Conservation (phyloP, 30 jellyfish, hydroid and myxozoan species). For the Cassiopea xamachana region DNA sequence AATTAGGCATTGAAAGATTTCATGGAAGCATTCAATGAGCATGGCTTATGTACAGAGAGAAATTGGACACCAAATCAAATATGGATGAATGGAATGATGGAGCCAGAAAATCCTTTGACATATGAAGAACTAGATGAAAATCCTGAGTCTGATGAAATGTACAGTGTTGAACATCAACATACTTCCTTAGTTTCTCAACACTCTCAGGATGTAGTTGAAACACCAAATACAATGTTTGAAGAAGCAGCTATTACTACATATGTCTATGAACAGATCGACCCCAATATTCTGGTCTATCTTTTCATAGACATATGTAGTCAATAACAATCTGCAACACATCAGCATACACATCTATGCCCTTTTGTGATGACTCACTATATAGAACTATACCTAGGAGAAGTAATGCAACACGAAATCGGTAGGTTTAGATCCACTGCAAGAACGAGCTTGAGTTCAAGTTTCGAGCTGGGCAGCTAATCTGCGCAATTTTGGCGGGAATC, state of each 20-base stretch:
- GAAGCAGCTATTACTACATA: too few relatives aligned
- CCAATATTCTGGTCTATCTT: too few relatives aligned
- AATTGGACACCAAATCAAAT: slow-evolving; percentile 27
- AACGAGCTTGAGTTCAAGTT: slow-evolving; percentile 17
- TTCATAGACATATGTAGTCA: too few relatives aligned
- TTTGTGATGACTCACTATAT: too few relatives aligned
- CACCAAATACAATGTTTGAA: too few relatives aligned
- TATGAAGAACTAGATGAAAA: not conserved
- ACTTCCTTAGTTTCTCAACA: too few relatives aligned
- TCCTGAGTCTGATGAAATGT: not conserved
- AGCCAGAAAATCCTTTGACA: slow-evolving; percentile 25
- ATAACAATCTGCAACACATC: too few relatives aligned
- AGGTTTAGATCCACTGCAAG: slow-evolving; percentile 67
- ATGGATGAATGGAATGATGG: slow-evolving; percentile 27
- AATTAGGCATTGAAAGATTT: slow-evolving; percentile 7
- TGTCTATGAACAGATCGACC: too few relatives aligned
- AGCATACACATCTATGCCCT: too few relatives aligned
- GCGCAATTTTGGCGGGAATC: slow-evolving; percentile 57
- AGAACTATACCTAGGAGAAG: too few relatives aligned
- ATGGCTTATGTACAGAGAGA: not conserved
- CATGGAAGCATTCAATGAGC: not conserved
- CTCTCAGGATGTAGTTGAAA: too few relatives aligned
- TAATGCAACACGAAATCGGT: not conserved
- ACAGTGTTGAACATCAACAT: not conserved
- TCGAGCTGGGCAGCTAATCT: slow-evolving; percentile 58